Conservation (phyloP, 2,113 vertebrate species). For the Synchiropus splendidus region DNA sequence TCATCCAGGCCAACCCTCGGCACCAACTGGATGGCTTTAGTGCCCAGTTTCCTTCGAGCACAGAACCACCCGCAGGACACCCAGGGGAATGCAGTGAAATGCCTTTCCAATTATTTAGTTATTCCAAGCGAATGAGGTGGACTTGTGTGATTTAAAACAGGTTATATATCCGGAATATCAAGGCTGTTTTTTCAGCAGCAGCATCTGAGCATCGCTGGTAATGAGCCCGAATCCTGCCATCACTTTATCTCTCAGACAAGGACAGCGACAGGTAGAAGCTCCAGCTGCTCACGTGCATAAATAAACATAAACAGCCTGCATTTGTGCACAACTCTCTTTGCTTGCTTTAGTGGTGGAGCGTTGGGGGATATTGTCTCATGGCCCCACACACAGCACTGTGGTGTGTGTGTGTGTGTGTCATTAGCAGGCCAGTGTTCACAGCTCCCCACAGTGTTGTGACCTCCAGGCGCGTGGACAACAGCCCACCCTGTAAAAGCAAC, state of each 20-base stretch:
- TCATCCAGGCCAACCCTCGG: too few relatives aligned
- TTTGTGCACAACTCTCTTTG: constrained; percentile 33
- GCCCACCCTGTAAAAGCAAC: constrained; percentile 16
- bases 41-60: too few relatives aligned
- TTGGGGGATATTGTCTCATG: constrained; percentile 58
- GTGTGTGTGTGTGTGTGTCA: constrained; percentile 63
- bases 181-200: too few relatives aligned
- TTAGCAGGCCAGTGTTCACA: constrained; percentile 62
- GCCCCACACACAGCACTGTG: constrained; percentile 46
- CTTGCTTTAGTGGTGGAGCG: constrained; percentile 37
- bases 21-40: too few relatives aligned
- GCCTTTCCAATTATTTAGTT: too few relatives aligned
- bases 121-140: too few relatives aligned
- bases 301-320: constrained; percentile 55
- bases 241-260: constrained; percentile 21
- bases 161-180: too few relatives aligned
- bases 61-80: too few relatives aligned
- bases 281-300: constrained; percentile 35
- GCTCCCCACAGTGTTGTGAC: constrained; percentile 63
- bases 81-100: too few relatives aligned
- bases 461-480: constrained; percentile 16
- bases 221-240: too few relatives aligned
- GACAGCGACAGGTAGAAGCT: constrained; percentile 28
- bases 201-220: too few relatives aligned
- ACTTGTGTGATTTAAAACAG: too few relatives aligned